Conservation (phyloP, 2,113 vertebrate genomes). For the Morone saxatilis region DNA sequence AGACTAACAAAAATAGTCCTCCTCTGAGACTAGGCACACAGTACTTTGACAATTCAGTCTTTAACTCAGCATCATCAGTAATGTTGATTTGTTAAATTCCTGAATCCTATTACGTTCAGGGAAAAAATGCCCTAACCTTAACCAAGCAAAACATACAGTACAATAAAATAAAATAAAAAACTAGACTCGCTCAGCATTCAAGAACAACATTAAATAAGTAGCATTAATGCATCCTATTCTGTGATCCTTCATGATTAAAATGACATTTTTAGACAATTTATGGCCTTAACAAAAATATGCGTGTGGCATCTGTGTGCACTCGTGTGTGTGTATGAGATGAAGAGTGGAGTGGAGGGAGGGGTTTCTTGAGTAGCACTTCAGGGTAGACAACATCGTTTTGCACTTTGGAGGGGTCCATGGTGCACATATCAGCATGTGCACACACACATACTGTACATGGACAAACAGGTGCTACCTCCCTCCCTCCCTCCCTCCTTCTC, state of each 20-base stretch:
- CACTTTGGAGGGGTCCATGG: constrained; percentile 43
- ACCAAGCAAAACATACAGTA: neutral
- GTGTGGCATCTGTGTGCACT: neutral
- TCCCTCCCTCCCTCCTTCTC: neutral
- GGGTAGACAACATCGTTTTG: constrained; percentile 54
- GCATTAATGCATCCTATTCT: no score
- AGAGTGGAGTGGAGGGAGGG: neutral
- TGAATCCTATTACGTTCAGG: neutral
- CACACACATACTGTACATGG: neutral
- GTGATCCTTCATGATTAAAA: no score
- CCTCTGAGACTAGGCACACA: neutral
- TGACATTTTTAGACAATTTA: neutral
- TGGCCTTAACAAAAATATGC: neutral
- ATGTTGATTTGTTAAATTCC: neutral
- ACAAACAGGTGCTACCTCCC: constrained; percentile 3
- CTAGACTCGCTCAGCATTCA: no score
- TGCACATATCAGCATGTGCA: neutral
- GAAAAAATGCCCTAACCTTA: neutral
- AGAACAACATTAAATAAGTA: no score
- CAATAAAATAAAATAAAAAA: neutral
- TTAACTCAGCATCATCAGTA: neutral
- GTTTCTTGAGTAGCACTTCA: constrained; percentile 21
- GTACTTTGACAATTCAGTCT: neutral
- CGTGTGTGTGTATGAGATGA: neutral
- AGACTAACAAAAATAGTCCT: neutral